These are phyloP conservation scores for Capromys pilorides DNA, from an alignment of 2,797 vertebrate genomes.

Conservation along the genomic window DNA sequence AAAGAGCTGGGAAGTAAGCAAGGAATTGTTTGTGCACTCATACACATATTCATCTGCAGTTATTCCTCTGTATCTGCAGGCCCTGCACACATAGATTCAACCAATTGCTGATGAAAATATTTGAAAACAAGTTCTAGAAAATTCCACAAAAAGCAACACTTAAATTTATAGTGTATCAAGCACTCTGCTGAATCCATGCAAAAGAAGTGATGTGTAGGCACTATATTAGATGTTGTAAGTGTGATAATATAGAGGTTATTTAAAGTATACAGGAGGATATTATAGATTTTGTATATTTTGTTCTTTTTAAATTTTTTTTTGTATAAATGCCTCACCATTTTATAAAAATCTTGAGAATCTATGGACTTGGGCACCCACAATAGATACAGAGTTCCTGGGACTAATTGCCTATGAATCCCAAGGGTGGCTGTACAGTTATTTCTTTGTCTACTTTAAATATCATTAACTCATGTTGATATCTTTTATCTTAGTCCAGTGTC, in stretches of 20 bases:
- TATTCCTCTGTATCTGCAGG: not conserved
- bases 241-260: not conserved
- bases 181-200: not conserved
- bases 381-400: no score
- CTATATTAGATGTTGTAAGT: not conserved
- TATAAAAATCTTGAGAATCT: not conserved
- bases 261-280: not conserved
- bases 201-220: not conserved
- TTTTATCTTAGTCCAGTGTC: not conserved
- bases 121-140: not conserved
- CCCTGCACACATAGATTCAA: not conserved
- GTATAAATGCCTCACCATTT: not conserved
- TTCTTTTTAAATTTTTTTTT: not conserved
- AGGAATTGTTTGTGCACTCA: rapidly evolving
- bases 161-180: not conserved
- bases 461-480: not conserved
- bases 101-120: not conserved
- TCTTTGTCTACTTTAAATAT: slow-evolving; percentile 24
- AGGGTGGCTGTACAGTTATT: not conserved
- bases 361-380: not conserved
- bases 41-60: not conserved
- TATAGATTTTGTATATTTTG: not conserved
- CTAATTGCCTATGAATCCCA: not conserved
- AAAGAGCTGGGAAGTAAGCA: not conserved
- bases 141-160: not conserved